Evolutionary conservation across 2,888 invertebrate species (phyloP).

Genomic region (Beris chalybata): DNA sequence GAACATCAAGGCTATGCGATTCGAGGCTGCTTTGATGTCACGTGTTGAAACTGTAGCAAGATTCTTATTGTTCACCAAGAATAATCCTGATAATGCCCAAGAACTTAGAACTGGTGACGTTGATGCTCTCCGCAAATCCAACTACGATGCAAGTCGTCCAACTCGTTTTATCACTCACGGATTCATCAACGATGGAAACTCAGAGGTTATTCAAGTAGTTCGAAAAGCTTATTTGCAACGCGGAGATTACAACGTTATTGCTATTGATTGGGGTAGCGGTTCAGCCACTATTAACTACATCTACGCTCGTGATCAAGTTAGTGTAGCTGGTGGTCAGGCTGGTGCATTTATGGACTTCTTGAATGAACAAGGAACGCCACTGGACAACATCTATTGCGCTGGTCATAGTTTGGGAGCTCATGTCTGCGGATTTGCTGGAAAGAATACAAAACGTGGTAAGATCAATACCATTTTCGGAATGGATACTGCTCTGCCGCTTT

Average conservation of each 20-base stretch:
- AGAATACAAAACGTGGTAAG: slow-evolving; percentile 59
- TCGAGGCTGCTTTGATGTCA: not conserved
- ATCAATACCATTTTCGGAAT: slow-evolving; percentile 59
- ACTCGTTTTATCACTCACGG: slow-evolving; percentile 59
- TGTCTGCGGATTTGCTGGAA: slow-evolving; percentile 62
- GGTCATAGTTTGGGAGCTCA: slow-evolving; percentile 65
- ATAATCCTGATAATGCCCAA: slow-evolving; percentile 13
- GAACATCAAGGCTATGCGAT: not conserved
- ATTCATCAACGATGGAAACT: slow-evolving; percentile 62
- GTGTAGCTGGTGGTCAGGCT: slow-evolving; percentile 45
- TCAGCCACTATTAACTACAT: slow-evolving; percentile 61
- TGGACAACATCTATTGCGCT: slow-evolving; percentile 58
- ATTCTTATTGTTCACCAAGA: slow-evolving; percentile 15
- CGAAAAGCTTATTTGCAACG: slow-evolving; percentile 59
- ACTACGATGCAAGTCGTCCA: slow-evolving; percentile 14
- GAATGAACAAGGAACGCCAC: slow-evolving; percentile 56
- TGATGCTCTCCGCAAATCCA: slow-evolving; percentile 3
- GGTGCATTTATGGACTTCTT: slow-evolving; percentile 51
- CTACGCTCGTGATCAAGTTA: slow-evolving; percentile 57
- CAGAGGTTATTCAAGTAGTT: slow-evolving; percentile 48
- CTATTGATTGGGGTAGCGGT: slow-evolving; percentile 64
- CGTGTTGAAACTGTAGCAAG: slow-evolving; percentile 11
- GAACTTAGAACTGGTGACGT: slow-evolving; percentile 1
- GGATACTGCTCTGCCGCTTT: slow-evolving; percentile 45
- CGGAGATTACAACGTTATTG: slow-evolving; percentile 63